Conservation (phyloP, 2,113 vertebrate species). For the Chaenocephalus aceratus region DNA sequence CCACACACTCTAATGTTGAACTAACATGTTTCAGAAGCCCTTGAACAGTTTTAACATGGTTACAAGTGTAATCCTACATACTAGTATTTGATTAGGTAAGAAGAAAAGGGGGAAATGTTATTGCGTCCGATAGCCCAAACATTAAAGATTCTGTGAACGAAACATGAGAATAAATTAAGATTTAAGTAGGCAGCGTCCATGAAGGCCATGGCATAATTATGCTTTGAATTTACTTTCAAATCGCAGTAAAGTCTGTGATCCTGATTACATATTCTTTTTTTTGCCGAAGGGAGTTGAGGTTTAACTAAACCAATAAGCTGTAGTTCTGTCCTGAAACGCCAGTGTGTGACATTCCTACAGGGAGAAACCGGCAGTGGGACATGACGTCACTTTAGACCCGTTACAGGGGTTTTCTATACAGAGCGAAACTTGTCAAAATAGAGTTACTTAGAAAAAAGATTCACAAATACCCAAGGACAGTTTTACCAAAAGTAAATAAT, state of each 20-base stretch:
- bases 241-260: not conserved
- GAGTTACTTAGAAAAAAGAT: not conserved
- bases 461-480: not conserved
- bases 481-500: not conserved
- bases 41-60: not conserved
- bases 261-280: not conserved
- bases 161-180: not conserved
- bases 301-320: slow-evolving; percentile 21
- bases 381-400: not conserved
- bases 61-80: not conserved
- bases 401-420: too few relatives aligned
- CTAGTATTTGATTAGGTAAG: not conserved
- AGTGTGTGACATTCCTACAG: slow-evolving; percentile 53
- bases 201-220: not conserved
- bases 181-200: not conserved
- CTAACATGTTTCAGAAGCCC: not conserved
- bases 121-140: not conserved
- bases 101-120: not conserved
- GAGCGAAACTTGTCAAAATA: not conserved
- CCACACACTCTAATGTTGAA: too few relatives aligned
- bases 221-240: not conserved
- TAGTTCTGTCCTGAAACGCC: slow-evolving; percentile 21
- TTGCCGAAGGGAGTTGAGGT: not conserved
- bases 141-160: not conserved
- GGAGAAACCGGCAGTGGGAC: not conserved